These are phyloP conservation scores for Lysiphlebus fabarum DNA, from an alignment of 1,140 invertebrate genomes.

Conservation along the genomic window DNA sequence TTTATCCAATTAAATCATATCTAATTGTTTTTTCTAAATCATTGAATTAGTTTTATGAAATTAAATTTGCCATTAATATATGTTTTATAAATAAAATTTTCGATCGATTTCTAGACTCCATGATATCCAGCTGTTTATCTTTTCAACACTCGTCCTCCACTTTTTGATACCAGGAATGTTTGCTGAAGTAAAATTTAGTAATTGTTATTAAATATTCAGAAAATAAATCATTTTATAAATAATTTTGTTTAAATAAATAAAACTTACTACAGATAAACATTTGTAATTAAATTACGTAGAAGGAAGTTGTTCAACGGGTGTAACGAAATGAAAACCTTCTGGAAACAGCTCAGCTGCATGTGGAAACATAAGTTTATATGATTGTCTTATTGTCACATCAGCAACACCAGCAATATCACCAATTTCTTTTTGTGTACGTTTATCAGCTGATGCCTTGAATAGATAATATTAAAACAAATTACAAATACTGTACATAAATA, in stretches of 20 bases:
- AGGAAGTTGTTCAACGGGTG: slow-evolving; percentile 91
- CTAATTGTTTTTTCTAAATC: too few relatives aligned
- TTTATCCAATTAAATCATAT: too few relatives aligned
- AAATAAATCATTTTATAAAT: background rate
- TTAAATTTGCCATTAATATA: too few relatives aligned
- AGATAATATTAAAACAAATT: slow-evolving; percentile 20
- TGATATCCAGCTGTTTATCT: too few relatives aligned
- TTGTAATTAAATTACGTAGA: slow-evolving; percentile 64
- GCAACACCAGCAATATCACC: slow-evolving; percentile 98
- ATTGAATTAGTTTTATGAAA: too few relatives aligned
- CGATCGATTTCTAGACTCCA: too few relatives aligned
- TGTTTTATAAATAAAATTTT: too few relatives aligned
- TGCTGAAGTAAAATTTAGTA: slow-evolving; percentile 14
- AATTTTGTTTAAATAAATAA: background rate
- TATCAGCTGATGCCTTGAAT: slow-evolving; percentile 84
- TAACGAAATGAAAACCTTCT: slow-evolving; percentile 92
- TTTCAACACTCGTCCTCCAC: too few relatives aligned
- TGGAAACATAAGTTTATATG: slow-evolving; percentile 97
- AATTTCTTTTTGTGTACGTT: slow-evolving; percentile 95
- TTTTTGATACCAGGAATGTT: slow-evolving; percentile 22
- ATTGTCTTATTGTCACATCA: slow-evolving; percentile 97
- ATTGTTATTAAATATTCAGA: background rate
- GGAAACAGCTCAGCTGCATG: slow-evolving; percentile 90
- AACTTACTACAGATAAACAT: too few relatives aligned
- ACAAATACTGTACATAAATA: background rate